phyloP scores from a whole-genome alignment of 2,113 vertebrate genomes.

The Chionomys nivalis region DNA sequence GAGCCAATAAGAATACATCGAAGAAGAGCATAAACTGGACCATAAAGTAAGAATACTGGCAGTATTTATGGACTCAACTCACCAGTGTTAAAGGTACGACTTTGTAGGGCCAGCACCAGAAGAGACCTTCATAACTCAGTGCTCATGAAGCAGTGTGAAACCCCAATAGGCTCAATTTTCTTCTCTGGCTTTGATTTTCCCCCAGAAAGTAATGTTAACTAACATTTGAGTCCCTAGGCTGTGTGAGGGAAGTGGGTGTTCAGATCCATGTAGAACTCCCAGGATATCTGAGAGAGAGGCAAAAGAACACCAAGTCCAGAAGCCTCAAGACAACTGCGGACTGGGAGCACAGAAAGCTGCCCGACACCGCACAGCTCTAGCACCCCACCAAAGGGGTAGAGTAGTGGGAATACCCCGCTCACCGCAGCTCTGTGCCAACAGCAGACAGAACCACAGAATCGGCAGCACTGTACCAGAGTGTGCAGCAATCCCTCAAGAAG shows the following conservation, averaged over 20 bases:
- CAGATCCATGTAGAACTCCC: neutral
- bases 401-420: neutral
- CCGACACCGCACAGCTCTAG: neutral
- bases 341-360: neutral
- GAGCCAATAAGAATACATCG: neutral
- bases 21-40: neutral
- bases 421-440: neutral
- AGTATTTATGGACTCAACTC: neutral
- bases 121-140: neutral
- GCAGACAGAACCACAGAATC: neutral
- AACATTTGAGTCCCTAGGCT: neutral
- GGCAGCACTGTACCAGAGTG: neutral
- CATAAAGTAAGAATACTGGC: neutral
- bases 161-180: neutral
- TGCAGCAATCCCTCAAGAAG: neutral
- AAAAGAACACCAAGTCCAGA: neutral
- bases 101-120: neutral
- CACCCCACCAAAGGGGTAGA: neutral
- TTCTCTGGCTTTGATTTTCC: neutral
- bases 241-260: neutral
- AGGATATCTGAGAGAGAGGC: neutral
- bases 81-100: neutral
- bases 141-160: constrained; percentile 17
- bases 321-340: neutral
- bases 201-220: neutral